Evolutionary conservation across 2,797 vertebrate species (phyloP).

Genomic region (Sciurus vulgaris): DNA sequence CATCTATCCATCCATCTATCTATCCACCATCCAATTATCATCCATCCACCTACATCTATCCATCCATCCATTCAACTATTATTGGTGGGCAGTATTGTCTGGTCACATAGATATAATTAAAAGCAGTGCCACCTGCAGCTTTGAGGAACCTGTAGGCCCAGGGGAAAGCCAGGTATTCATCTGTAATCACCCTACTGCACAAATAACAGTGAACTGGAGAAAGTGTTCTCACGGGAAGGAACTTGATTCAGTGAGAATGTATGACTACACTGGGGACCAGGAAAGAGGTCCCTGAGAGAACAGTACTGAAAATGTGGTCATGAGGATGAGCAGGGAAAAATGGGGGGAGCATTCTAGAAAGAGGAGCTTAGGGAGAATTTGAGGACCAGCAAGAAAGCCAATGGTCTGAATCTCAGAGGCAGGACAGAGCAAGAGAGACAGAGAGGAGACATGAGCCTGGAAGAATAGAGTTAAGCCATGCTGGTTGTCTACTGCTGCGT

Average conservation of each 20-base stretch:
- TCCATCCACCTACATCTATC: no score
- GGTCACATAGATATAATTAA: not conserved
- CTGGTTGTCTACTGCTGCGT: not conserved
- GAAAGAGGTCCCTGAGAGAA: slow-evolving; percentile 38
- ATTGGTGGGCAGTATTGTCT: no score
- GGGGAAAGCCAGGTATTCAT: not conserved
- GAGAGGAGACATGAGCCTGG: not conserved
- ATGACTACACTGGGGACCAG: not conserved
- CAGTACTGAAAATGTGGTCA: not conserved
- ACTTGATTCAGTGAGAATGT: not conserved
- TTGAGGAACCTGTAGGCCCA: not conserved
- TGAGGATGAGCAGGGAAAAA: not conserved
- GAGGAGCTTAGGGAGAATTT: not conserved
- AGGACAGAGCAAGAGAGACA: not conserved
- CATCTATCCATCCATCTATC: no score
- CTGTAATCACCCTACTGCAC: not conserved
- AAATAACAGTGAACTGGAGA: not conserved
- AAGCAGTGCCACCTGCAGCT: not conserved
- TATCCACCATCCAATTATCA: no score
- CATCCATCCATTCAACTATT: not conserved
- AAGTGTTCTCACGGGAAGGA: not conserved
- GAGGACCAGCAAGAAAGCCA: not conserved
- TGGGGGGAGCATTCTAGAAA: not conserved
- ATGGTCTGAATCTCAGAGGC: not conserved
- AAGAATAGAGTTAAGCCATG: not conserved